These are phyloP conservation scores for Syngnathoides biaculeatus DNA, from an alignment of 2,113 vertebrate species.

Conservation along the genomic window DNA sequence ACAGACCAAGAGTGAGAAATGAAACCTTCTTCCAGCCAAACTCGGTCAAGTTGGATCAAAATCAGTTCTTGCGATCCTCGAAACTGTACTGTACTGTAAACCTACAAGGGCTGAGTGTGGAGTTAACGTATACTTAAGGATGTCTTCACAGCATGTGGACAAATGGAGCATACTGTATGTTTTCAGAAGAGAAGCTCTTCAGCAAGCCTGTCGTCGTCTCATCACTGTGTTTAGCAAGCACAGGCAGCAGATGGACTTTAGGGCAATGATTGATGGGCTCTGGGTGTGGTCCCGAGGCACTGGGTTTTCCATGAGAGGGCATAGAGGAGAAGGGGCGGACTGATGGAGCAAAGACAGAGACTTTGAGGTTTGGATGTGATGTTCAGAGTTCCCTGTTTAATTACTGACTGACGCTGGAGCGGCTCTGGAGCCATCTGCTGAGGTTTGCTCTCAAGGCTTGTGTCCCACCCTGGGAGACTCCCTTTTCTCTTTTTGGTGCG, in stretches of 20 bases:
- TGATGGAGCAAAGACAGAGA: conserved; percentile 49
- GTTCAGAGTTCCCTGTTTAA: conserved; percentile 66
- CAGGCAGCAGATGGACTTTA: conserved; percentile 30
- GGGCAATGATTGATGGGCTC: conserved; percentile 27
- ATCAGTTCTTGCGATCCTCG: neutral
- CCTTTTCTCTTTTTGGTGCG: conserved; percentile 26
- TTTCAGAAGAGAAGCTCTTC: conserved; percentile 1
- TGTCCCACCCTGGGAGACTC: conserved; percentile 54
- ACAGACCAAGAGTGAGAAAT: conserved; percentile 30
- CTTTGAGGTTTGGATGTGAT: conserved; percentile 70
- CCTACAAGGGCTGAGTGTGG: too few relatives aligned
- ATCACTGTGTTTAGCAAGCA: conserved; percentile 11
- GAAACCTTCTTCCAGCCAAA: conserved; percentile 16
- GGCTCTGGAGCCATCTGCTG: conserved; percentile 57
- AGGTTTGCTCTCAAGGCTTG: conserved; percentile 55
- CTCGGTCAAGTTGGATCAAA: conserved; percentile 9
- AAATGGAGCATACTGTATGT: neutral
- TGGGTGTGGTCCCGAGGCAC: conserved; percentile 61
- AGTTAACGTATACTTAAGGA: neutral
- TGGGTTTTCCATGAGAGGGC: conserved; percentile 55
- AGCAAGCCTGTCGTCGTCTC: conserved; percentile 16
- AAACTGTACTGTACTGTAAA: neutral
- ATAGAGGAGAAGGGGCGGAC: conserved; percentile 38
- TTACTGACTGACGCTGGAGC: conserved; percentile 62
- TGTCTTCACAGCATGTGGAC: conserved; percentile 7